phyloP scores from a whole-genome alignment of 1,140 invertebrate genomes.

The Doryteuthis pealeii region DNA sequence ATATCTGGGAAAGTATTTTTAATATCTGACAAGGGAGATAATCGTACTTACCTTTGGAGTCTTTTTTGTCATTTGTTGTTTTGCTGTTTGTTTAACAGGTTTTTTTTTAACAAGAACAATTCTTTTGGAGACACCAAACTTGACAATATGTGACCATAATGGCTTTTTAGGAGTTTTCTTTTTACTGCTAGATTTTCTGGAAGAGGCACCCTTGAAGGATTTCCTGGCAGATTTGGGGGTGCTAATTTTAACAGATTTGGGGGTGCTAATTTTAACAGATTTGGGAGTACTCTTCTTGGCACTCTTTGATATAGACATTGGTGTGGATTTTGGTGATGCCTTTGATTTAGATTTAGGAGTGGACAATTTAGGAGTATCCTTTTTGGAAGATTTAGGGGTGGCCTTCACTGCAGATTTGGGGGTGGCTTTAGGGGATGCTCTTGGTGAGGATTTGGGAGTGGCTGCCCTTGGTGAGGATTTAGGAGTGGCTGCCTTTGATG shows the following conservation, averaged over 20 bases:
- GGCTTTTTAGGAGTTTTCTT: slow-evolving; percentile 27
- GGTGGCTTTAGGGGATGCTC: background rate
- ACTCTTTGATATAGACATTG: slow-evolving; percentile 7
- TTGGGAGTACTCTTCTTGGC: background rate
- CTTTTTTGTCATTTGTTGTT: too few species aligned
- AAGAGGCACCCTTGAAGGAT: too few species aligned
- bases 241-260: too few species aligned
- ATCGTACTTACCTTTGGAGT: too few species aligned
- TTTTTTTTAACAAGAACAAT: background rate
- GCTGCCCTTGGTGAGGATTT: too few species aligned
- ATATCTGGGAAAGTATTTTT: too few species aligned
- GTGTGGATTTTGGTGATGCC: background rate
- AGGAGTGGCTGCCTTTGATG: background rate
- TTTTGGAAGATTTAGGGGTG: slow-evolving; percentile 27
- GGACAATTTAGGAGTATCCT: slow-evolving; percentile 42
- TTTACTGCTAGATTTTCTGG: background rate
- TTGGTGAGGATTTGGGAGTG: too few species aligned
- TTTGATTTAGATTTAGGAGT: background rate
- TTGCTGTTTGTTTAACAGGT: too few species aligned
- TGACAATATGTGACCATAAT: slow-evolving; percentile 49
- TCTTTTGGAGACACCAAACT: slow-evolving; percentile 31
- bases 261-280: background rate
- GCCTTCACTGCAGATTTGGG: slow-evolving; percentile 8
- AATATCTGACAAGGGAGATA: too few species aligned
- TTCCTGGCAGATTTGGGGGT: too few species aligned